Base-by-base conservation (phyloP, 1,140 invertebrate species). In the Megathymus violae region DNA sequence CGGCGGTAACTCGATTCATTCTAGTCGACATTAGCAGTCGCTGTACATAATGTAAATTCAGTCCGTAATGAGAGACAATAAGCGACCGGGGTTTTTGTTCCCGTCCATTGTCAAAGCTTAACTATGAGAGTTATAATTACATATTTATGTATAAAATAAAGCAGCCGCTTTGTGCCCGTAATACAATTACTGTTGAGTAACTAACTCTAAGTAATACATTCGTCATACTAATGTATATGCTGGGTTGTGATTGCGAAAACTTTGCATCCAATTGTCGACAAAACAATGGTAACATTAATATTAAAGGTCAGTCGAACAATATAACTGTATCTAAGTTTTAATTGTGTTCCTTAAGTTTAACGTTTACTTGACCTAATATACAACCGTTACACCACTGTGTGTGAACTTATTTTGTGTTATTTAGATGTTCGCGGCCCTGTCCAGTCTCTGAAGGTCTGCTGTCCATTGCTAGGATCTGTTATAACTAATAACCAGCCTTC, bases 161-260 rank as follows among this genome's bases (percentile, higher is more conserved):
- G 68, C 71, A 63, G 67, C 67, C 64, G 73, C 71, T 80, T 69
- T 71, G 52, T 60, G 41, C 34, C 15, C 41, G 60, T 89, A 82
- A 85, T 82, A 86, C 83, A 86, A 82, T 89, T 79, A 83, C 67
- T 74, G 75, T 89, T 85, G 82, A 76, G 83, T 82, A 87, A 88
- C 56, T 47, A 58, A 58, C 40, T 79, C 76, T 73, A 74, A 74
- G 71, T 74, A 67, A 72, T 76, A 72, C 76, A 75, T 74, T 73
- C 76, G 68, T 71, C 72, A 75, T 76, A 60, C 67, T 74, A 72
- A 65, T 71, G 56, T 71, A 59, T 59, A 59, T 59, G 41, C 50
- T 70, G 46, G 61, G 64, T 67, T 56, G 34, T 62, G 44, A 72
- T 84, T 83, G 77, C 82, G 82, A 84, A 85, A 85, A 80, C 69